Evolutionary conservation across 1,140 invertebrate species (phyloP).

Genomic region (Acyrthosiphon pisum): DNA sequence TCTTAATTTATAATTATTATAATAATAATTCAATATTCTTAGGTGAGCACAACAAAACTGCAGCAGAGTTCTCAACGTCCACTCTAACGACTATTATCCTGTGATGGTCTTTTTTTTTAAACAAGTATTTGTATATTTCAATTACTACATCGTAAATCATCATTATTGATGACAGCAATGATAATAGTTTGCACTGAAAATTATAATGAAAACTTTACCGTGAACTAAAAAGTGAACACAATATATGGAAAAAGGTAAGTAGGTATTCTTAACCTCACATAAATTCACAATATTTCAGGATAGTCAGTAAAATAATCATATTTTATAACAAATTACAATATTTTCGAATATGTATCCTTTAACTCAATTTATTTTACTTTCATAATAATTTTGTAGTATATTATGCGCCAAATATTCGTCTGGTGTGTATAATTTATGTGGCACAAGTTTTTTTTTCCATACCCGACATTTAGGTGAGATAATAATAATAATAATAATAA

Average conservation of each 20-base stretch:
- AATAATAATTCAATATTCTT: background rate
- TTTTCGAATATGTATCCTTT: background rate
- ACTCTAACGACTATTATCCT: background rate
- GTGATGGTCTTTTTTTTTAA: background rate
- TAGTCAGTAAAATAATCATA: background rate
- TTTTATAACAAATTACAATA: slow-evolving; percentile 15
- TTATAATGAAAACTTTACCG: background rate
- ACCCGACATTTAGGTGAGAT: slow-evolving; percentile 41
- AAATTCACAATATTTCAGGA: background rate
- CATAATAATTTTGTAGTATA: slow-evolving; percentile 11
- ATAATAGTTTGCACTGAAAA: slow-evolving; percentile 3
- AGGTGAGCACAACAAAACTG: background rate
- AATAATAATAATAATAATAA: slow-evolving; percentile 37
- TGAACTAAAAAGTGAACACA: background rate
- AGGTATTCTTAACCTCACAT: background rate
- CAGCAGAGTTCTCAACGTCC: background rate
- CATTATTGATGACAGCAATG: background rate
- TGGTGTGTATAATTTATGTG: slow-evolving; percentile 21
- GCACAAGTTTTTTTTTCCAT: slow-evolving; percentile 13
- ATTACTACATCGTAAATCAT: background rate
- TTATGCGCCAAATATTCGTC: background rate
- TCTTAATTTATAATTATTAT: background rate
- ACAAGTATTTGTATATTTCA: background rate
- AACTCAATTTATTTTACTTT: slow-evolving; percentile 13
- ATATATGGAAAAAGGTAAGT: background rate